Evolutionary conservation across 2,113 vertebrate genomes (phyloP).

Genomic region (Calidris pugnax): DNA sequence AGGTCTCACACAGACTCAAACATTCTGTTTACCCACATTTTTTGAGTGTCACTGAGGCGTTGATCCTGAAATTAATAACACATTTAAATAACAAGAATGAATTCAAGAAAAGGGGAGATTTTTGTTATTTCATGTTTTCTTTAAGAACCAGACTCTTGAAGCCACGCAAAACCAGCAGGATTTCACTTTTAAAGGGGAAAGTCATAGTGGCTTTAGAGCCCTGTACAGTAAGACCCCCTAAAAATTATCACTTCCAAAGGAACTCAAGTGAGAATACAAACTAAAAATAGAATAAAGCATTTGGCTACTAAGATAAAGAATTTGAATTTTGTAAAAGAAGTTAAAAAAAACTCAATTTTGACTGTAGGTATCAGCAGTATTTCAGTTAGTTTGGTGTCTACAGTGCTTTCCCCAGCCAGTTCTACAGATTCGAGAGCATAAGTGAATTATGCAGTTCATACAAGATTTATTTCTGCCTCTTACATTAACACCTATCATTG

Average conservation of each 20-base stretch:
- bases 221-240: neutral
- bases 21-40: neutral
- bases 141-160: neutral
- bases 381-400: neutral
- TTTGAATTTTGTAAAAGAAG: neutral
- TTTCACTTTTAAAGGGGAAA: neutral
- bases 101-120: neutral
- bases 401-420: neutral
- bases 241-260: neutral
- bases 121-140: neutral
- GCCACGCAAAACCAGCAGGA: neutral
- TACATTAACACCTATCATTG: conserved; percentile 28
- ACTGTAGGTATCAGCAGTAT: neutral
- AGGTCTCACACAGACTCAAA: neutral
- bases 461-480: conserved; percentile 44
- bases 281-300: neutral
- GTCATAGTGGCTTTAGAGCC: rapidly evolving
- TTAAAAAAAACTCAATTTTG: neutral
- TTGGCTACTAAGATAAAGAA: neutral
- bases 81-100: neutral
- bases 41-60: neutral
- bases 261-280: neutral
- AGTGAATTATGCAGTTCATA: neutral
- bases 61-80: neutral
- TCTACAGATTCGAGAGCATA: neutral